Evolutionary conservation across 2,888 invertebrate genomes (phyloP).

Genomic region (Minunthozetes semirufus): DNA sequence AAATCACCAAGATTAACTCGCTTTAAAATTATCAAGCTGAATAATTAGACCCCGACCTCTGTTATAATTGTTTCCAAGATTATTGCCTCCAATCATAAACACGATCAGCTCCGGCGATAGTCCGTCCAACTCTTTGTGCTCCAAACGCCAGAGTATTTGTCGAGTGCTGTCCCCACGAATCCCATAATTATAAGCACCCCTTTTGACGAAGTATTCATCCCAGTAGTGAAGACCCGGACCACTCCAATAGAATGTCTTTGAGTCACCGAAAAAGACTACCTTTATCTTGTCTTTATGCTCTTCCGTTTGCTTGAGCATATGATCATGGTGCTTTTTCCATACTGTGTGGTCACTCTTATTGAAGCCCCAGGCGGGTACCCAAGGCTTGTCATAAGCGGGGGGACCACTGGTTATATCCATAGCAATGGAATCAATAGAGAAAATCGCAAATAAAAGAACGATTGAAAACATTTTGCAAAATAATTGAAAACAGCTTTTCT

Average conservation of each 20-base stretch:
- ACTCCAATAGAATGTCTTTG: not conserved
- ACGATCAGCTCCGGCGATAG: not conserved
- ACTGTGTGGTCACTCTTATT: not conserved
- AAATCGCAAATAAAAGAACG: no score
- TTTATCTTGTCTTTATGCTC: not conserved
- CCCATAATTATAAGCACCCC: conserved; percentile 1
- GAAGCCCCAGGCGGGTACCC: not conserved
- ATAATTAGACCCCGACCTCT: no score
- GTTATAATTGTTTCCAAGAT: no score
- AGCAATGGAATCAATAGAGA: no score
- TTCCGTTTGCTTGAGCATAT: not conserved
- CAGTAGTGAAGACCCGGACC: not conserved
- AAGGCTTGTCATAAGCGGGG: conserved; percentile 1
- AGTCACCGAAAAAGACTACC: not conserved
- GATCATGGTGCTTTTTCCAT: not conserved
- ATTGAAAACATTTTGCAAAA: no score
- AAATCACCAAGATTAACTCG: no score
- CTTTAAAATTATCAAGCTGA: no score
- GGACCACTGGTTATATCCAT: not conserved
- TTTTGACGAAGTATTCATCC: not conserved
- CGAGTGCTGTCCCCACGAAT: not conserved
- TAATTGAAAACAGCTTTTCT: no score
- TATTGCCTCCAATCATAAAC: not conserved
- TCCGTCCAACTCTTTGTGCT: not conserved
- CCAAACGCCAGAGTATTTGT: not conserved